Base-by-base conservation (phyloP, 2,797 vertebrate species). In the Nothura maculosa region DNA sequence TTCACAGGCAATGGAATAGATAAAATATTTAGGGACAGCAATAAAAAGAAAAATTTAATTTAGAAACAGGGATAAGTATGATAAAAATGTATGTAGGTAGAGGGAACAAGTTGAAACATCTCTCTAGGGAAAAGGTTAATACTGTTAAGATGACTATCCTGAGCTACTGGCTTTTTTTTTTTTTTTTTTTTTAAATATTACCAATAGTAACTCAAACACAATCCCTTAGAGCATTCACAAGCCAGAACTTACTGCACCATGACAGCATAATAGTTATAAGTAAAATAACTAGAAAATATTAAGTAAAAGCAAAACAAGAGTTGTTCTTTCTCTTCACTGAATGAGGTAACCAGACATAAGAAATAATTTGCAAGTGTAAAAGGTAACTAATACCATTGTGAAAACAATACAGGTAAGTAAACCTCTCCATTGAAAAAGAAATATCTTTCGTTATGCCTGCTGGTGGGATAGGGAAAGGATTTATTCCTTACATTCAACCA, bases 81-180 rank as follows among this genome's bases (percentile, higher is more conserved):
- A 77, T 86, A 92, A 96, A 96, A 95, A 92, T 84, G 54, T 82
- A 84, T 94, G 38, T 50, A 76, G 34, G 58, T 81, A 94, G 88
- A 93, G 86, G 74, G 87, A 93, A 87, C 52, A 90, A 36, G 92
- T 70, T 80, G 63, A 94, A 95, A 81, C 18, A 68, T 86, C 60
- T 92, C 77, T 89, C 73, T 69, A 75, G 74, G 69, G 40, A 92
- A 95, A 95, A 82, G 74, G 70, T 82, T 86, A 89, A 79, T 93
- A 85, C 66, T 89, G 67, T 87, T 92, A 95, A 89, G 75, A 85
- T 75, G 76, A 92, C 75, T 74, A 89, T 66, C 75, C 54, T 77
- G 62, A 94, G 81, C 17, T 90, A 57, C 17, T 70, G 21, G 43
- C 10, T 81, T 80, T 92, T 95, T 95, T 96, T 91, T 91, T n/a